A percentile compares a stretch with the other conserved stretches of the same genome.
These are phyloP conservation scores for Philopotamus ludificatus DNA, from an alignment of 1,140 invertebrate species.

Conservation along the genomic window DNA sequence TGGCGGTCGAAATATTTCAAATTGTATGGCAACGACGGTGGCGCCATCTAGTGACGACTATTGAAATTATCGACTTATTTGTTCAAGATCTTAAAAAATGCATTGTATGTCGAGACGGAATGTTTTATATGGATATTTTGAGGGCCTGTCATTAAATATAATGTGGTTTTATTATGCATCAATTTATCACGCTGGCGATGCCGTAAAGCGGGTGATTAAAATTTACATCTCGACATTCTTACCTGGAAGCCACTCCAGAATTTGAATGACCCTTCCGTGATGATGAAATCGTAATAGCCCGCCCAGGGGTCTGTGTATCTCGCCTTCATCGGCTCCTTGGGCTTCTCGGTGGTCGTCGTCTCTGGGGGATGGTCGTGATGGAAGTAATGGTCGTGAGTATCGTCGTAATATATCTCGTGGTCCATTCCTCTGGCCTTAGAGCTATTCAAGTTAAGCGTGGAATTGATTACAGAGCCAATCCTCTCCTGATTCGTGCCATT, in stretches of 20 bases:
- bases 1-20: too few species aligned
- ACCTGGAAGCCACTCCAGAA: conserved; percentile 85
- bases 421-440: conserved; percentile 30
- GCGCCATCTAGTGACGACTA: too few species aligned
- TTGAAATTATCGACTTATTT: too few species aligned
- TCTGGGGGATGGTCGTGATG: background rate
- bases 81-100: too few species aligned
- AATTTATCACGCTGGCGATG: too few species aligned
- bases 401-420: conserved; percentile 16
- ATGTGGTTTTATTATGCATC: too few species aligned
- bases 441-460: conserved; percentile 38
- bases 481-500: conserved; percentile 19
- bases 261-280: conserved; percentile 82
- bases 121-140: too few species aligned
- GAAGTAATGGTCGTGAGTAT: conserved; percentile 39
- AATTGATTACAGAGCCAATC: background rate
- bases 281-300: conserved; percentile 79
- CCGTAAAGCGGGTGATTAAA: too few species aligned
- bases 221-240: too few species aligned
- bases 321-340: conserved; percentile 48
- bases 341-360: conserved; percentile 45
- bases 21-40: too few species aligned
- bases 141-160: too few species aligned
- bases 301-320: conserved; percentile 65
- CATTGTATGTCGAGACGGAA: too few species aligned